phyloP scores from a whole-genome alignment of 2,888 invertebrate species.

The Drosophila cyrtoloma region DNA sequence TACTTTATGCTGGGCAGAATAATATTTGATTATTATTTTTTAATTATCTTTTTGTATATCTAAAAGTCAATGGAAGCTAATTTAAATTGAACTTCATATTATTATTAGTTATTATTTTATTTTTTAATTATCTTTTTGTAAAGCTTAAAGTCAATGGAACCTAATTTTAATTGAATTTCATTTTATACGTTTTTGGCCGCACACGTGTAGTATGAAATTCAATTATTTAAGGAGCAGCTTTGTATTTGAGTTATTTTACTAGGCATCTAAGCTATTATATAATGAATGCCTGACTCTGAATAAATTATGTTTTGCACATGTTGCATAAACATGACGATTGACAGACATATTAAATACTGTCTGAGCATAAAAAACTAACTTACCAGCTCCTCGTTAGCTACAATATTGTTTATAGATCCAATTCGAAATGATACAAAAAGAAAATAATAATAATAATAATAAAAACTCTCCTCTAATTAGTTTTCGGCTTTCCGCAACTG shows the following conservation, averaged over 20 bases:
- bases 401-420: neutral
- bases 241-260: neutral
- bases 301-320: neutral
- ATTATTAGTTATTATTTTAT: too few species aligned
- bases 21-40: conserved; percentile 1
- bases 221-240: neutral
- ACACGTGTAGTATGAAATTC: neutral
- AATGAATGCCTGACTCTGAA: neutral
- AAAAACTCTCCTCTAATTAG: neutral
- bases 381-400: neutral
- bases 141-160: neutral
- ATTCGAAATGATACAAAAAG: neutral
- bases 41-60: neutral
- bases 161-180: neutral
- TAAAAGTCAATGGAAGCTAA: neutral
- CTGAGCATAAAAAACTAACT: neutral
- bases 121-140: neutral
- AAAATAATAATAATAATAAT: neutral
- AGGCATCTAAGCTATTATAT: neutral
- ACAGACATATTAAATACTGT: neutral
- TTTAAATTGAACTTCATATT: neutral
- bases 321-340: neutral
- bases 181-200: neutral
- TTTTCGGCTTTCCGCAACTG: neutral
- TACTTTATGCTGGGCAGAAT: neutral